Evolutionary conservation across 2,113 vertebrate species (phyloP).

Genomic region (Scatophagus argus): DNA sequence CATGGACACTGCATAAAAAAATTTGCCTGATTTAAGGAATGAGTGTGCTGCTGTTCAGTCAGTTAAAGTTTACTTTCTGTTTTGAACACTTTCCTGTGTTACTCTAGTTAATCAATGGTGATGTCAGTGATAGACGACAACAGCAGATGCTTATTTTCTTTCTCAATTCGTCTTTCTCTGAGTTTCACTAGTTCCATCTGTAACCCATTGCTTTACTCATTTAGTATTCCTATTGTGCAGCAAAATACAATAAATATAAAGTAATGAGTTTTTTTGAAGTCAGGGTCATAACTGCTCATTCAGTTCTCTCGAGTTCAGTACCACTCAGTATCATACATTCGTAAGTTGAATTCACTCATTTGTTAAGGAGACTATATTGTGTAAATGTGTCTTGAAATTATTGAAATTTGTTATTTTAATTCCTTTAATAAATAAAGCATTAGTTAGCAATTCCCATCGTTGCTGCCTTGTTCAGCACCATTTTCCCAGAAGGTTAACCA

Average conservation of each 20-base stretch:
- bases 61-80: slow-evolving; percentile 14
- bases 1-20: neutral
- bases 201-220: slow-evolving; percentile 35
- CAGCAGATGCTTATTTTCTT: slow-evolving; percentile 55
- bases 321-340: neutral
- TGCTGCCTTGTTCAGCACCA: neutral
- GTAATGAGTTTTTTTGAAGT: neutral
- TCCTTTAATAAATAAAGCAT: neutral
- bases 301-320: too few species aligned
- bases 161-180: slow-evolving; percentile 36
- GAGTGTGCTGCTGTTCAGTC: neutral
- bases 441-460: neutral
- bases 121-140: slow-evolving; percentile 38
- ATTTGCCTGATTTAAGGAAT: slow-evolving; percentile 19
- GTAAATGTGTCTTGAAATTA: neutral
- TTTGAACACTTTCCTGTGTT: slow-evolving; percentile 1
- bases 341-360: neutral
- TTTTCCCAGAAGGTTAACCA: neutral
- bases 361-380: neutral
- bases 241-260: neutral
- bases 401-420: slow-evolving; percentile 15
- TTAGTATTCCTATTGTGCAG: slow-evolving; percentile 22
- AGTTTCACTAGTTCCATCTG: slow-evolving; percentile 55
- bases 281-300: too few species aligned
- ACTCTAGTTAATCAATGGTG: slow-evolving; percentile 33